Evolutionary conservation across 2,888 invertebrate species (phyloP), one percentile per base, ranked within the genome.

Genomic region (Caenorhabditis afra): DNA sequence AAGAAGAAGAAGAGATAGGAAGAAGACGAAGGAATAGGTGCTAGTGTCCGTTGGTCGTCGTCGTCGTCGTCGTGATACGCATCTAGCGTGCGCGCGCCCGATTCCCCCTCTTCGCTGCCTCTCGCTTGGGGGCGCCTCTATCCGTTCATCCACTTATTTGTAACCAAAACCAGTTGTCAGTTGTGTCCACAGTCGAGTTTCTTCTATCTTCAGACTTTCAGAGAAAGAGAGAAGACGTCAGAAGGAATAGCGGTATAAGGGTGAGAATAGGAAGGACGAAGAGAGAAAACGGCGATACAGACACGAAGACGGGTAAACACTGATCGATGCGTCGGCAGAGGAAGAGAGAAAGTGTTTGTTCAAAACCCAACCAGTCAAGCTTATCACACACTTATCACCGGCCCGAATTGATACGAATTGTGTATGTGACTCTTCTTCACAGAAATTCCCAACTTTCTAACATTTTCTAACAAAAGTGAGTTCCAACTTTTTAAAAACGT

Each of bases 321-420:
- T 20, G 39, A 49, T 64, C 41, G 64, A 64, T 52, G 64, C 64
- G 39, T 41, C 16, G 64, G 50, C 35, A 50, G 23, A 1, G 29
- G 7, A 29, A 7, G 29, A 29, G 29, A 29, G 29, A 29, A 29
- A 16, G 49, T 70, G 70, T 70, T 70, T 70, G 70, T 70, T 70
- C 70, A 61, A 65, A n/a, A 50, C 52, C 29, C 55, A 64, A 73
- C 74, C 65, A 66, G 59, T 74, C 65, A 66, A 65, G 74, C 74
- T 65, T 71, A 71, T 71, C 71, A 64, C 68, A 47, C 53, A 52
- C 52, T 14, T 52, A 52, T 68, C 58, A 45, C 12, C 23, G 57
- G 20, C n/a, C n/a, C 39, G 39, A 16, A 41, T 49, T 23, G 12
- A 67, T 39, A 52, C 45, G 23, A 49, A 23, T n/a, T 41, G 14